Conservation (phyloP, 2,797 vertebrate genomes). For the Melanotaenia nigrans region DNA sequence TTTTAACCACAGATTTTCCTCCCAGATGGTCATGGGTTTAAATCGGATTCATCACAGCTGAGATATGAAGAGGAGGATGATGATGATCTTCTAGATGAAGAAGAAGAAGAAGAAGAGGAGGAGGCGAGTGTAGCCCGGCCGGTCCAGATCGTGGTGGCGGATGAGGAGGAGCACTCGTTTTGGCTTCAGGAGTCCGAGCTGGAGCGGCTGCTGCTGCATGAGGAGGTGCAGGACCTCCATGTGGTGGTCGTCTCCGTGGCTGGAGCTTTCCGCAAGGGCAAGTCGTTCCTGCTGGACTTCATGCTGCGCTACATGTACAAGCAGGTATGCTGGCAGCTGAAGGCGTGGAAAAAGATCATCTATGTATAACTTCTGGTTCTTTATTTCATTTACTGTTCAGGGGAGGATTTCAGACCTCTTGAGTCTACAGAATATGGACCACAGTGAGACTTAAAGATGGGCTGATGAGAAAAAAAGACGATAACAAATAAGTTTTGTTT, state of each 20-base stretch:
- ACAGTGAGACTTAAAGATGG: too few relatives aligned
- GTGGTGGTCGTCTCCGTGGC: constrained; percentile 87
- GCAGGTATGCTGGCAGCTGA: constrained; percentile 58
- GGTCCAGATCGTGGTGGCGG: constrained; percentile 92
- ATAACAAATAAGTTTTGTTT: too few relatives aligned
- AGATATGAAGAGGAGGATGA: constrained; percentile 26
- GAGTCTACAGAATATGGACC: too few relatives aligned
- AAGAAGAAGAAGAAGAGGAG: constrained; percentile 22
- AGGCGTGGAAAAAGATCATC: not conserved
- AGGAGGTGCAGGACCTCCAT: constrained; percentile 91
- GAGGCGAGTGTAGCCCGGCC: constrained; percentile 72
- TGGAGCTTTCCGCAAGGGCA: constrained; percentile 96
- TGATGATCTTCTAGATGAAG: constrained; percentile 37
- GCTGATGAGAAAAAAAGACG: too few relatives aligned
- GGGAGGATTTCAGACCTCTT: too few relatives aligned
- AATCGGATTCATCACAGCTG: constrained; percentile 36
- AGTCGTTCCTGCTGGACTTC: constrained; percentile 97
- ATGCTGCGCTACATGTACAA: constrained; percentile 94
- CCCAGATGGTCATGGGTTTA: constrained; percentile 49
- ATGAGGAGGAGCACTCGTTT: constrained; percentile 93
- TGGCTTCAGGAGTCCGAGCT: constrained; percentile 89
- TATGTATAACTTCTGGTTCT: too few relatives aligned
- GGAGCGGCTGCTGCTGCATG: constrained; percentile 92
- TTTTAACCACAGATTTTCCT: not conserved
- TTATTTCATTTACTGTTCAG: not conserved